These are phyloP conservation scores for Drosophila saltans DNA, from an alignment of 1,140 invertebrate species.

Conservation along the genomic window DNA sequence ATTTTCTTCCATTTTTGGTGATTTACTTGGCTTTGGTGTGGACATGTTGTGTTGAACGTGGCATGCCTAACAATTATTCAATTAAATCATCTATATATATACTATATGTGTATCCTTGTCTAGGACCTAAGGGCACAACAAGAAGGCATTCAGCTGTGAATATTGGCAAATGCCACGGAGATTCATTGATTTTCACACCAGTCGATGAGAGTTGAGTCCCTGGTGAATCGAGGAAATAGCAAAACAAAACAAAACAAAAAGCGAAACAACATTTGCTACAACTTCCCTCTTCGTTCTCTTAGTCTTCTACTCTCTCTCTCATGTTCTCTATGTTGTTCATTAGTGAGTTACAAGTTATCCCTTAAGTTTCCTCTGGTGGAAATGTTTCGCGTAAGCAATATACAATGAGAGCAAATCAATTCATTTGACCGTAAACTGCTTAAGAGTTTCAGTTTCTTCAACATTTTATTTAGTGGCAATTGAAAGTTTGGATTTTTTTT, in stretches of 20 bases:
- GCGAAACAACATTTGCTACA: not conserved
- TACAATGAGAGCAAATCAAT: conserved; percentile 59
- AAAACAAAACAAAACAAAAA: conserved; percentile 28
- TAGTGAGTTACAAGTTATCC: conserved; percentile 58
- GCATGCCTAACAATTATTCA: conserved; percentile 79
- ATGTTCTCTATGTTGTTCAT: conserved; percentile 46
- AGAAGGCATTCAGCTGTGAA: conserved; percentile 48
- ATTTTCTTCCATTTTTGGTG: conserved; percentile 28
- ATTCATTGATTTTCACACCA: conserved; percentile 54
- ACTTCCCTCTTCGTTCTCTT: not conserved
- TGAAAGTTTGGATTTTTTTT: conserved; percentile 29
- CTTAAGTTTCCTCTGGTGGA: conserved; percentile 35
- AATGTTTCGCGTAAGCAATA: conserved; percentile 42
- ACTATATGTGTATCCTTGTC: conserved; percentile 20
- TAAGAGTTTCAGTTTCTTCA: conserved; percentile 37
- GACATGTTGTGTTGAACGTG: conserved; percentile 39
- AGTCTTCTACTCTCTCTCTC: not conserved
- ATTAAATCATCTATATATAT: conserved; percentile 79
- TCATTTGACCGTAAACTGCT: conserved; percentile 67
- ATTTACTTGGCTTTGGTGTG: conserved; percentile 35
- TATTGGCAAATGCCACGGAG: conserved; percentile 19
- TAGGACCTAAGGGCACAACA: conserved; percentile 41
- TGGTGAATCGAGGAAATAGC: conserved; percentile 19
- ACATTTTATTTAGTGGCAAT: conserved; percentile 57
- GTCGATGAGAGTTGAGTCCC: conserved; percentile 36